phyloP scores from a whole-genome alignment of 2,888 invertebrate species.

The Gastrophysa polygoni region DNA sequence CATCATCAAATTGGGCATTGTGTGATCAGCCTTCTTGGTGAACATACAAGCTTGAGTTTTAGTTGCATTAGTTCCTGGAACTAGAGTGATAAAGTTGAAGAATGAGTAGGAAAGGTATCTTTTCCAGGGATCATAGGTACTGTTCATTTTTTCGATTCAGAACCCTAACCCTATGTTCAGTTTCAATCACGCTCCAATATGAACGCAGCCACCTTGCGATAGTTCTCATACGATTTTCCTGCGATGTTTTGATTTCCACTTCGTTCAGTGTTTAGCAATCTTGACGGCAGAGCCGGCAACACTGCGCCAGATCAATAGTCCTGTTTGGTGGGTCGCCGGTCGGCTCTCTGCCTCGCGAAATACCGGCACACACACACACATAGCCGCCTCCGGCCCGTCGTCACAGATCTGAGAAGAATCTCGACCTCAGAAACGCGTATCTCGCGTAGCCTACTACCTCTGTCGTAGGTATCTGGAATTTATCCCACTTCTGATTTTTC shows the following conservation, averaged over 20 bases:
- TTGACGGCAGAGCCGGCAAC: slow-evolving; percentile 16
- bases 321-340: slow-evolving; percentile 26
- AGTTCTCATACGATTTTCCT: too few relatives aligned
- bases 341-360: slow-evolving; percentile 17
- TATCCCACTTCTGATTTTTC: neutral
- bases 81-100: too few relatives aligned
- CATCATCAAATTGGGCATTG: too few relatives aligned
- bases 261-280: neutral
- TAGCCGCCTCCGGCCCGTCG: neutral
- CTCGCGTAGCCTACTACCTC: neutral
- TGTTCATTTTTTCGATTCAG: too few relatives aligned
- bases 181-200: too few relatives aligned
- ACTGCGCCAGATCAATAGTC: slow-evolving; percentile 24
- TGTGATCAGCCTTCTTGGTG: too few relatives aligned
- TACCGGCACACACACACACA: slow-evolving; percentile 18
- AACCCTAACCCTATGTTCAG: too few relatives aligned
- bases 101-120: too few relatives aligned
- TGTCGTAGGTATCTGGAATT: neutral
- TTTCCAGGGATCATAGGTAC: too few relatives aligned
- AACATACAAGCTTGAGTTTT: too few relatives aligned
- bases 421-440: neutral
- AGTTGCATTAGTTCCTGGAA: too few relatives aligned
- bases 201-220: too few relatives aligned
- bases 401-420: neutral
- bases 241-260: neutral